A percentile compares a stretch with the other conserved stretches of the same genome.
phyloP scores from a whole-genome alignment of 2,888 invertebrate species.

The Nemotelus pantherinus region DNA sequence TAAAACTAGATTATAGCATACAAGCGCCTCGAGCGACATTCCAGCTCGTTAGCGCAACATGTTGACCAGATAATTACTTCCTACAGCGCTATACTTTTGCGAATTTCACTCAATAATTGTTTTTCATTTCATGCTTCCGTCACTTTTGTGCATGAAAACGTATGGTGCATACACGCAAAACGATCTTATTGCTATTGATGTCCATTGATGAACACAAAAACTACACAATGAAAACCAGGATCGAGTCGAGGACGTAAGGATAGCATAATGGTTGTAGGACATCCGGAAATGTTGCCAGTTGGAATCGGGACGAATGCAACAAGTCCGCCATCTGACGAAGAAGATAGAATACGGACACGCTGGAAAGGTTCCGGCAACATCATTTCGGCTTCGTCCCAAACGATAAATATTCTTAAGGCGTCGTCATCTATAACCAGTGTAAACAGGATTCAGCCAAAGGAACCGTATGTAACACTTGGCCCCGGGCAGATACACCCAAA shows the following conservation, averaged over 20 bases:
- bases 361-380: conserved; percentile 63
- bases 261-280: conserved; percentile 68
- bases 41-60: neutral
- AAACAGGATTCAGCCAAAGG: conserved; percentile 50
- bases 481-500: conserved; percentile 85
- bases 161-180: neutral
- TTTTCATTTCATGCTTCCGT: conserved; percentile 30
- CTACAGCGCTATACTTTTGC: neutral
- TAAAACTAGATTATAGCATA: conserved; percentile 2
- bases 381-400: conserved; percentile 47
- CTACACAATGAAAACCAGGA: conserved; percentile 54
- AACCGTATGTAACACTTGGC: conserved; percentile 68
- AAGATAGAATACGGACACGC: conserved; percentile 59
- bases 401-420: conserved; percentile 54
- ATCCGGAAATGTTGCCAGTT: conserved; percentile 62
- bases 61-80: conserved; percentile 2
- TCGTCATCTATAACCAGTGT: conserved; percentile 53
- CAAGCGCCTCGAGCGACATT: neutral
- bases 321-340: conserved; percentile 70
- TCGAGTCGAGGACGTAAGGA: conserved; percentile 68
- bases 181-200: neutral
- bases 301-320: conserved; percentile 65
- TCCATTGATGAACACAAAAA: neutral
- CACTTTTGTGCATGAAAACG: neutral
- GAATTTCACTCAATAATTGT: conserved; percentile 32